phyloP scores from a whole-genome alignment of 2,888 invertebrate species.

The Calameuta idolon region DNA sequence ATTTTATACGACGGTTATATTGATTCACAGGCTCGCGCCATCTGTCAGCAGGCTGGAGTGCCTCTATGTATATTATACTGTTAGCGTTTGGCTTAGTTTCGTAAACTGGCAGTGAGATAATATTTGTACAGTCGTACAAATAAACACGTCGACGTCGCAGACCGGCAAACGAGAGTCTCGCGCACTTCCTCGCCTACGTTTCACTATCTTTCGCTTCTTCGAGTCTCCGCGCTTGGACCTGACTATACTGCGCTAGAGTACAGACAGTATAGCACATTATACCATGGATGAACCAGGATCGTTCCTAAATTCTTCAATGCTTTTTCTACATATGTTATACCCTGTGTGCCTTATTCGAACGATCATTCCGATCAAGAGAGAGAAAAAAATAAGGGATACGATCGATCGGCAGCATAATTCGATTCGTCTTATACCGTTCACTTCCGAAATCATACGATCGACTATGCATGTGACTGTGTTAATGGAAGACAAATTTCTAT shows the following conservation, averaged over 20 bases:
- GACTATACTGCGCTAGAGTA: no score
- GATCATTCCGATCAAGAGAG: no score
- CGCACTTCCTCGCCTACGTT: not conserved
- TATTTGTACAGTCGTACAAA: slow-evolving; percentile 48
- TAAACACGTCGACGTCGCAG: slow-evolving; percentile 35
- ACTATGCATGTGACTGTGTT: not conserved
- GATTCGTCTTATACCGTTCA: no score
- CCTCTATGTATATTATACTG: slow-evolving; percentile 16
- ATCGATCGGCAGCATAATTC: no score
- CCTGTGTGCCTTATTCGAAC: no score
- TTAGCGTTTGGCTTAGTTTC: slow-evolving; percentile 42
- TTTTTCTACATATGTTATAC: no score
- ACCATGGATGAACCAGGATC: no score
- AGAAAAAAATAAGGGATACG: no score
- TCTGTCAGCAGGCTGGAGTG: slow-evolving; percentile 47
- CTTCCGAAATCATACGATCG: no score
- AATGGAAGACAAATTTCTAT: not conserved
- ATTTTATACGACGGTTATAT: slow-evolving; percentile 37
- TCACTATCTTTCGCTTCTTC: not conserved
- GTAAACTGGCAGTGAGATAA: slow-evolving; percentile 46
- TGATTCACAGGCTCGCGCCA: slow-evolving; percentile 55
- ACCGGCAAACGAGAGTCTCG: slow-evolving; percentile 7
- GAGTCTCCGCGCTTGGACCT: no score
- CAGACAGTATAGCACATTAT: no score
- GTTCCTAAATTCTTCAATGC: no score